Evolutionary conservation across 64 coral and sea anemone genomes (phyloP), one percentile per base, ranked within the genome.

Genomic region (Stichodactyla mertensii): DNA sequence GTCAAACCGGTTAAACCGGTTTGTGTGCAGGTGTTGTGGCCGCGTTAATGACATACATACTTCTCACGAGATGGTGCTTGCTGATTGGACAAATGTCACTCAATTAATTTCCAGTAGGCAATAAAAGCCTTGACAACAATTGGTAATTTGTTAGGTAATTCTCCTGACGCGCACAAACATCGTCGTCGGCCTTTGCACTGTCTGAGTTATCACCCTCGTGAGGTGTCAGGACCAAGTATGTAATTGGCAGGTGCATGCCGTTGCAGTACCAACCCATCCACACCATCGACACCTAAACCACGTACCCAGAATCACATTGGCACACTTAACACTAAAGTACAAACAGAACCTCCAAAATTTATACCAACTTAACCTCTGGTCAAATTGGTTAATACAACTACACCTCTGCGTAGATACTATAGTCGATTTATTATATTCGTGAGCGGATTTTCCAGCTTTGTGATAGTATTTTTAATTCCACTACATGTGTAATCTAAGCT

Each of bases 1-100:
- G 90, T 92, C 90, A 92, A 92, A 92, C 90, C 85, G 90, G 90
- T 83, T 83, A 56, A 71, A 92, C 90, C 66, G 84, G 85, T 92
- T 92, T 92, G 54, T 92, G 85, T 92, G 90, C 90, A 92, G 90
- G 90, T 92, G 90, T 82, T 92, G 66, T 92, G 84, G 86, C 85
- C 69, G 86, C 85, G 86, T 86, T 92, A 78, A 66, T 92, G 90
- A 92, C 85, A 86, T 92, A 87, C 86, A 92, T 92, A 92, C 86
- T 92, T 79, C 78, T 87, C 90, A 87, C 55, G 85, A 87, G 90
- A 92, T 92, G 66, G 80, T 83, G 86, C 77, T 53, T 77, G 79
- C 22, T 92, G 90, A 92, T 92, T 92, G 90, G 90, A 70, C 53
- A 77, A 79, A 57, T 87, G 85, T 64, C 90, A 87, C n/a, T 87